Evolutionary conservation across 2,888 invertebrate genomes (phyloP).

Genomic region (Syritta pipiens): DNA sequence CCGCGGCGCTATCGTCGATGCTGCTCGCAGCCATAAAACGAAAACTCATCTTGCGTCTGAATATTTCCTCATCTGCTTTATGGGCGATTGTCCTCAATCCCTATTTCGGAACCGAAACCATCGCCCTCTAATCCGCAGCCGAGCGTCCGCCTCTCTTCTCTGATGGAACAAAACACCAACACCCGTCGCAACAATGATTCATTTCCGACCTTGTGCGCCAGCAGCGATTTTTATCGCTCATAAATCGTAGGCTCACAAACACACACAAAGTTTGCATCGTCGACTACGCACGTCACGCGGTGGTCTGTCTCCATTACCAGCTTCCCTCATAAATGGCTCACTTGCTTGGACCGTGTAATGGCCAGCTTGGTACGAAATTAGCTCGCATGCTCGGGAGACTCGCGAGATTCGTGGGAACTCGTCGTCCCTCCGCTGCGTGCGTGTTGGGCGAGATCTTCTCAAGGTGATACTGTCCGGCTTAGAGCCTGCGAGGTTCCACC

Average conservation of each 20-base stretch:
- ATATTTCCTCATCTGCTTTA: too few species aligned
- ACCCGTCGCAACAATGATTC: slow-evolving; percentile 51
- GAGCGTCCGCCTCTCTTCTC: slow-evolving; percentile 11
- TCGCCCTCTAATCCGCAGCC: slow-evolving; percentile 9
- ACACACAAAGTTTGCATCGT: slow-evolving; percentile 62
- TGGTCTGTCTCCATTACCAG: slow-evolving; percentile 57
- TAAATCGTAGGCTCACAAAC: slow-evolving; percentile 53
- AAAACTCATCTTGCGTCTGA: too few species aligned
- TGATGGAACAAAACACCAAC: slow-evolving; percentile 16
- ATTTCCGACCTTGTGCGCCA: slow-evolving; percentile 64
- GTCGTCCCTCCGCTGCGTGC: slow-evolving; percentile 41
- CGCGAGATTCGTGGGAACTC: slow-evolving; percentile 62
- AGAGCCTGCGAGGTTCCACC: slow-evolving; percentile 33
- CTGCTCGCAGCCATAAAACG: too few species aligned
- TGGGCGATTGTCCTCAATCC: slow-evolving; percentile 3
- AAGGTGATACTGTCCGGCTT: slow-evolving; percentile 50
- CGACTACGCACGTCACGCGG: slow-evolving; percentile 19
- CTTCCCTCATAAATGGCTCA: slow-evolving; percentile 62
- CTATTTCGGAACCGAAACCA: too few species aligned
- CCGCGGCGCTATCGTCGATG: too few species aligned
- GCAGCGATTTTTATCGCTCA: slow-evolving; percentile 58
- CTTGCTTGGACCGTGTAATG: slow-evolving; percentile 44
- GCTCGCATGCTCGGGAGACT: slow-evolving; percentile 60
- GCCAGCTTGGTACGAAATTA: slow-evolving; percentile 46
- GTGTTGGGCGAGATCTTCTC: slow-evolving; percentile 61